Conservation (phyloP, 2,797 vertebrate genomes). For the Benthosema pterotum region DNA sequence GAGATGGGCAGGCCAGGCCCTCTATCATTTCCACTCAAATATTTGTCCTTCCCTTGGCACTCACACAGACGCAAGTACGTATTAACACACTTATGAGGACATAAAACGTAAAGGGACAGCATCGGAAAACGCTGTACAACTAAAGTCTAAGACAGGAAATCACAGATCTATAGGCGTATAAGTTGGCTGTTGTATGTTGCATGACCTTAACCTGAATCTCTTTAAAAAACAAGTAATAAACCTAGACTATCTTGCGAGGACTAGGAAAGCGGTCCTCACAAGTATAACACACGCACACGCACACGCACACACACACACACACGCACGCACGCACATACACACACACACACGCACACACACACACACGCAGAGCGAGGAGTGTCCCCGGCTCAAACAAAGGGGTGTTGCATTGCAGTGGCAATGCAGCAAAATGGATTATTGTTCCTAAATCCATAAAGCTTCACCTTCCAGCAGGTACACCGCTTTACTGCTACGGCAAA, state of each 20-base stretch:
- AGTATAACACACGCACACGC: not conserved
- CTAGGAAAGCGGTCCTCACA: too few species aligned
- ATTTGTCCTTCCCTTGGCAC: constrained; percentile 43
- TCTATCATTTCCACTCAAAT: constrained; percentile 50
- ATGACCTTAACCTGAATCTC: too few species aligned
- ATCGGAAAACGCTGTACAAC: too few species aligned
- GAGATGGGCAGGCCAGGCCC: constrained; percentile 26
- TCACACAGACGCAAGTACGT: not conserved
- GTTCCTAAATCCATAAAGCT: constrained; percentile 55
- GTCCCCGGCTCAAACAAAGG: constrained; percentile 54
- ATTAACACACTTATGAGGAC: too few species aligned
- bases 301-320: constrained; percentile 18
- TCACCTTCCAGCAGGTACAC: constrained; percentile 30
- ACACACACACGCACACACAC: constrained; percentile 35
- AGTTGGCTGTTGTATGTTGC: too few species aligned
- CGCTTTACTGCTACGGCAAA: constrained; percentile 14
- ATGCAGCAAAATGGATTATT: constrained; percentile 73
- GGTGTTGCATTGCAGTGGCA: constrained; percentile 77
- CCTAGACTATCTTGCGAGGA: too few species aligned
- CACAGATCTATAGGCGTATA: too few species aligned
- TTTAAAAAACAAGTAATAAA: too few species aligned
- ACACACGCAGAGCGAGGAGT: constrained; percentile 19
- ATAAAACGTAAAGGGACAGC: too few species aligned
- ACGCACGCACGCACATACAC: constrained; percentile 21
- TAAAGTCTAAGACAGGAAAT: not conserved